Conservation (phyloP, 2,888 invertebrate species). For the Falcaria lacertinaria region DNA sequence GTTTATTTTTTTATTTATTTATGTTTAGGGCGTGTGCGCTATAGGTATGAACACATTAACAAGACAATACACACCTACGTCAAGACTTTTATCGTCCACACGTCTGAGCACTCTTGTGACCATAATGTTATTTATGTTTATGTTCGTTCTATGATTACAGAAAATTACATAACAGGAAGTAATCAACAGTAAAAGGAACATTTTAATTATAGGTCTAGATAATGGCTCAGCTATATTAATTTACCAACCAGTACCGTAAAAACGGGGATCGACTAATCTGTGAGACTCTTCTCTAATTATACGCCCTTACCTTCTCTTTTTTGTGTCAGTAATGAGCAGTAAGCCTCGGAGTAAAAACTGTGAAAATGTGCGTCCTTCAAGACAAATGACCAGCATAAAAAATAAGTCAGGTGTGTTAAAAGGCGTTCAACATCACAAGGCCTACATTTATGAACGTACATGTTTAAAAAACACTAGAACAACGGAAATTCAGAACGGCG, state of each 20-base stretch:
- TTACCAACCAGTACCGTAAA: background rate
- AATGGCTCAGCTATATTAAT: too few species aligned
- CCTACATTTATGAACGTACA: background rate
- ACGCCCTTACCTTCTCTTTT: slow-evolving; percentile 5
- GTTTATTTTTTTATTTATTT: too few species aligned
- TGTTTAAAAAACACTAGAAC: background rate
- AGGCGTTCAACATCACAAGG: background rate
- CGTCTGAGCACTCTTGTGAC: too few species aligned
- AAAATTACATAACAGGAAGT: too few species aligned
- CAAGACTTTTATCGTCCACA: too few species aligned
- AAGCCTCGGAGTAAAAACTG: background rate
- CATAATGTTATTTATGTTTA: too few species aligned
- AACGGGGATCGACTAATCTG: background rate
- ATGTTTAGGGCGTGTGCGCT: too few species aligned
- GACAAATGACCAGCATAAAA: background rate
- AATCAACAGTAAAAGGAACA: too few species aligned
- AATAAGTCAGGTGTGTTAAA: background rate
- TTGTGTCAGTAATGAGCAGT: slow-evolving; percentile 15
- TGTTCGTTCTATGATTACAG: too few species aligned
- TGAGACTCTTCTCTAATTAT: slow-evolving; percentile 1
- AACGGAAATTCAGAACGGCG: background rate
- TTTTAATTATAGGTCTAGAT: too few species aligned
- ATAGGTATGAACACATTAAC: too few species aligned
- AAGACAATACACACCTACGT: too few species aligned
- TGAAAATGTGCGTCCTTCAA: background rate